These are phyloP conservation scores for Aurelia sp. DNA, from an alignment of 30 jellyfish, hydroid and myxozoan species.

Conservation along the genomic window DNA sequence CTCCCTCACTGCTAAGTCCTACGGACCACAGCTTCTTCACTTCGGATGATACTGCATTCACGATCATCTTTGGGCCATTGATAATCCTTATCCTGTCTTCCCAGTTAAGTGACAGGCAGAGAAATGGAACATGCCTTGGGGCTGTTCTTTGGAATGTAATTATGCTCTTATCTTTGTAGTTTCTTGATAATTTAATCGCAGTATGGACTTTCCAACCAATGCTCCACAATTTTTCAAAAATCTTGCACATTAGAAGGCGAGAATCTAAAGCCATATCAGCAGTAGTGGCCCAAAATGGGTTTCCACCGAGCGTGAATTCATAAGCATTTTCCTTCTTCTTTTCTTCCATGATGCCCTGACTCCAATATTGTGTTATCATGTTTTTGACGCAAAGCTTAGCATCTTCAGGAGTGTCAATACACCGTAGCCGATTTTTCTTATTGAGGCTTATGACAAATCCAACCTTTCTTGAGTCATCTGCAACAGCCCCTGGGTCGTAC, in stretches of 20 bases:
- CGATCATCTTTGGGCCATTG: conserved; percentile 57
- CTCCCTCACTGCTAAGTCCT: conserved; percentile 28
- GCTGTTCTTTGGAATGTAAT: conserved; percentile 45
- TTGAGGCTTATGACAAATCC: conserved; percentile 34
- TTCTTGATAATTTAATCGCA: conserved; percentile 41
- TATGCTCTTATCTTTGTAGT: conserved; percentile 41
- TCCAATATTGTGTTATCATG: conserved; percentile 19
- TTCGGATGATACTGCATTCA: conserved; percentile 13
- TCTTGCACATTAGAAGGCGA: conserved; percentile 52
- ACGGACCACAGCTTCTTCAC: conserved; percentile 43
- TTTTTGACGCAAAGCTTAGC: conserved; percentile 19
- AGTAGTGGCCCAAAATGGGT: conserved; percentile 64
- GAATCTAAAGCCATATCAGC: conserved; percentile 26
- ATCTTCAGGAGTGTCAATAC: conserved; percentile 33
- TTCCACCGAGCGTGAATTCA: conserved; percentile 66
- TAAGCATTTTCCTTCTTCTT: neutral
- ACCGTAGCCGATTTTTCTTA: conserved; percentile 57
- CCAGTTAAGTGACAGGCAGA: conserved; percentile 50
- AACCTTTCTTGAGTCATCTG: neutral
- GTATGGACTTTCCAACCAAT: conserved; percentile 62
- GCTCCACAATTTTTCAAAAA: conserved; percentile 40
- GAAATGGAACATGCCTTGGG: conserved; percentile 36
- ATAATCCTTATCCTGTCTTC: conserved; percentile 53
- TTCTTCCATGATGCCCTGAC: conserved; percentile 39
- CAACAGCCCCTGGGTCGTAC: conserved; percentile 12